Base-by-base conservation (phyloP, 2,888 invertebrate genomes). In the Chrysomela aeneicollis region DNA sequence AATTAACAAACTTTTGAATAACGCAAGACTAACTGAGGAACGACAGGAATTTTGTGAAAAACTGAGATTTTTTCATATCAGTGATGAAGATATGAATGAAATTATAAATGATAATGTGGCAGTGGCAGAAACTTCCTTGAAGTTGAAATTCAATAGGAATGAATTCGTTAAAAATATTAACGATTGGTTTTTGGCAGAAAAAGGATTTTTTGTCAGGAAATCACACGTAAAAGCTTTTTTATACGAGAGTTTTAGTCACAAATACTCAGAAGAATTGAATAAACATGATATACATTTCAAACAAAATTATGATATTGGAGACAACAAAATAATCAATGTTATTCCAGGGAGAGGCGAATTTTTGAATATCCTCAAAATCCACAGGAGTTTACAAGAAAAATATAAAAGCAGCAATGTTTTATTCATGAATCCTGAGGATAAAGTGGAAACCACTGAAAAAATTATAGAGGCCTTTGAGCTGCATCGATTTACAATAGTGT, bases 151-250 rank as follows among this genome's bases (percentile, higher is more conserved):
- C 4, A 30, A 19, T 2, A 52, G 9, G 1, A 17, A 22, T 22
- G 17, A 22, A 4, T 52, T 52, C 52, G 12, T 52, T 15, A 17
- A 30, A 30, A 22, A 30, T 17, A 52, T 52, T 21, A 21, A 52
- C n/a, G 32, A n/a, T 22, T 52, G 52, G 52, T 52, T 52, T 8
- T 30, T 30, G 30, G 32, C 26, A 15, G 2, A 10, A 30, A 52
- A 22, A 4, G 52, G 52, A 32, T 30, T 30, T 8, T 30, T 21
- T n/a, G 5, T 52, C 1, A 52, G 32, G 17, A 30, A 52, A 26
- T 30, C 52, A 52, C 26, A 52, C 18, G 52, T 52, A 12, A 52
- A 17, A 32, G 26, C 52, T 9, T 52, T 52, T 8, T 18, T 52
- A 9, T 52, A 21, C 17, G 52, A 52, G 2, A n/a, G 17, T 9